Evolutionary conservation across 92 coral and sea anemone species (phyloP), one percentile per base, ranked within the genome.

Genomic region (Palythoa grandiflora): DNA sequence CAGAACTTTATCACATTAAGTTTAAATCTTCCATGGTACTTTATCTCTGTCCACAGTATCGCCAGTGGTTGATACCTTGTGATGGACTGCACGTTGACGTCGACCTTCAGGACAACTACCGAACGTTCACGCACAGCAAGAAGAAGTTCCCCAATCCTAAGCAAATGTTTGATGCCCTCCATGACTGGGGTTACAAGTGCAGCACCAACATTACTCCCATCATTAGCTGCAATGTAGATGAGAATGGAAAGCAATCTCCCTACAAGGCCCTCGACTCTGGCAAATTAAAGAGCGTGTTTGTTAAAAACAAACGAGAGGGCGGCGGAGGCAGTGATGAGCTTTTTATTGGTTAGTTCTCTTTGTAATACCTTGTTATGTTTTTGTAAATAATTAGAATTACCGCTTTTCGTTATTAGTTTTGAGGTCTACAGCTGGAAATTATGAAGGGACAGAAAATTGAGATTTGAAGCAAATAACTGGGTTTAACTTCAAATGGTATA

Each of bases 41-140:
- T 68, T 68, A 68, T 71, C 5, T 71, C 66, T 21, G 66, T 54
- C 38, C 17, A 66, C 87, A 84, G 78, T 93, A 93, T 75, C 96
- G 96, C 2, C 92, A 93, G 87, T 91, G 94, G 93, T 55, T 63
- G 89, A 93, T 93, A 47, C 96, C 96, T 11, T 90, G 92, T 57
- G 96, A 93, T 87, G 96, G 96, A 1, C 90, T 93, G 15, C 96
- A 93, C 48, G 94, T 93, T 5, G 96, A 93, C 38, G 96, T 93
- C 1, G 96, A 93, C 71, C 51, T 90, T 19, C 92, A 93, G 79
- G 94, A 93, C 89, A 89, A 91, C 68, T 93, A 93, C 71, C 96
- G 96, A 88, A 93, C 96, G 52, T 93, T 93, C 61, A 93, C 96
- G 8, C 93, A 93, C 88, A 93, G 96, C 74, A 75, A 89, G 87